Percentiles rank a stretch among this genome's conserved stretches.
phyloP scores from a whole-genome alignment of 2,797 vertebrate genomes.

The Anomalospiza imberbis region DNA sequence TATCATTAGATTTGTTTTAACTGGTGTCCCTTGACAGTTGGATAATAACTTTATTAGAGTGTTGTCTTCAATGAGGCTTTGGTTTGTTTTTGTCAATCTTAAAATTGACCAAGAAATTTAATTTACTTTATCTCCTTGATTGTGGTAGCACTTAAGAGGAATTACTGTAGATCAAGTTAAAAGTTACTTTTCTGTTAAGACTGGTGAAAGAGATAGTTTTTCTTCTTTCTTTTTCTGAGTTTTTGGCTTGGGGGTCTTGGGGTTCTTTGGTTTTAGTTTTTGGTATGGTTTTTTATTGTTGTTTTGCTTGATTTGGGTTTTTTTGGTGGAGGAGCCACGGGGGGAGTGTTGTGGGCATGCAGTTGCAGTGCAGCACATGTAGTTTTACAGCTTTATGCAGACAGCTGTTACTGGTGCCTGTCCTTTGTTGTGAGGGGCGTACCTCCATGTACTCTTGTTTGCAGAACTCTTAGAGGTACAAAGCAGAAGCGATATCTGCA shows the following conservation, averaged over 20 bases:
- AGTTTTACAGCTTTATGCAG: neutral
- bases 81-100: neutral
- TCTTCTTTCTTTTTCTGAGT: neutral
- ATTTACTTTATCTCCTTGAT: neutral
- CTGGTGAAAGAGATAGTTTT: neutral
- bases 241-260: neutral
- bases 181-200: neutral
- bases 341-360: accelerated
- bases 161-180: neutral
- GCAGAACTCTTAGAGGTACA: neutral
- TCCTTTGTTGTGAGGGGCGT: neutral
- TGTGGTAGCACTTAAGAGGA: neutral
- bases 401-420: neutral
- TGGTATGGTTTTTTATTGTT: neutral
- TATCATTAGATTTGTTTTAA: neutral
- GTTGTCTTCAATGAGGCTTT: neutral
- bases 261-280: neutral
- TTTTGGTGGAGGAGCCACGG: accelerated
- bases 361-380: neutral
- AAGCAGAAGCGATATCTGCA: neutral
- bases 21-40: neutral
- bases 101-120: neutral
- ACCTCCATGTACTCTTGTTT: neutral
- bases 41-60: neutral
- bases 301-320: neutral